Evolutionary conservation across 2,888 invertebrate genomes (phyloP).

Genomic region (Hyppa rectilinea): DNA sequence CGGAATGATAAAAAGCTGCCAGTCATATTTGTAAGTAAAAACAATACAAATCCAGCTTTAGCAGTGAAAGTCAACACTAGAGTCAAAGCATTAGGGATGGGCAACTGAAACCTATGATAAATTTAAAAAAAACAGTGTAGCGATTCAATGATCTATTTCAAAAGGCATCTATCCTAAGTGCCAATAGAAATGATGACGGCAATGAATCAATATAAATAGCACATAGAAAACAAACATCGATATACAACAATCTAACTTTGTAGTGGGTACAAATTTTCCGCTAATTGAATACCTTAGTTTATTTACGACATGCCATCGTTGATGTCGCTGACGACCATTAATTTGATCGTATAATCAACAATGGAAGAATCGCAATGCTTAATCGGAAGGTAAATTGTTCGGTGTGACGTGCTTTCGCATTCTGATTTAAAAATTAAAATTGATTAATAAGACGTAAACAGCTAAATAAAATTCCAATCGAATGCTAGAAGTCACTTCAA

Average conservation of each 20-base stretch:
- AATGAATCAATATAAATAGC: neutral
- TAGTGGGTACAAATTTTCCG: conserved; percentile 35
- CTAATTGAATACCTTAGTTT: conserved; percentile 38
- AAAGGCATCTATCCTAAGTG: neutral
- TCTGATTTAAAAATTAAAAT: conserved; percentile 16
- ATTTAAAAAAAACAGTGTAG: neutral
- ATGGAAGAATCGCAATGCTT: conserved; percentile 26
- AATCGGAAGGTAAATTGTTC: conserved; percentile 2
- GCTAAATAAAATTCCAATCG: neutral
- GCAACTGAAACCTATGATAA: neutral
- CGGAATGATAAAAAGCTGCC: too few relatives aligned
- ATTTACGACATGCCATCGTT: conserved; percentile 33
- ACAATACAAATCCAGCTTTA: neutral
- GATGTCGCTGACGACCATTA: conserved; percentile 32
- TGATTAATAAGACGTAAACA: neutral
- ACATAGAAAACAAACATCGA: neutral
- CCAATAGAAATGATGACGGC: neutral
- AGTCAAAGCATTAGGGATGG: neutral
- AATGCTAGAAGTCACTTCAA: neutral
- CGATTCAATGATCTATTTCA: neutral
- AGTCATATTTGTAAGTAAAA: neutral
- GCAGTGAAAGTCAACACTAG: neutral
- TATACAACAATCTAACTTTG: neutral
- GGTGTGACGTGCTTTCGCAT: conserved; percentile 4
- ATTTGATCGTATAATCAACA: conserved; percentile 42